A percentile compares a stretch with the other conserved stretches of the same genome.
Evolutionary conservation across 1,140 invertebrate species (phyloP).

Genomic region (Cyphomyrmex costatus): DNA sequence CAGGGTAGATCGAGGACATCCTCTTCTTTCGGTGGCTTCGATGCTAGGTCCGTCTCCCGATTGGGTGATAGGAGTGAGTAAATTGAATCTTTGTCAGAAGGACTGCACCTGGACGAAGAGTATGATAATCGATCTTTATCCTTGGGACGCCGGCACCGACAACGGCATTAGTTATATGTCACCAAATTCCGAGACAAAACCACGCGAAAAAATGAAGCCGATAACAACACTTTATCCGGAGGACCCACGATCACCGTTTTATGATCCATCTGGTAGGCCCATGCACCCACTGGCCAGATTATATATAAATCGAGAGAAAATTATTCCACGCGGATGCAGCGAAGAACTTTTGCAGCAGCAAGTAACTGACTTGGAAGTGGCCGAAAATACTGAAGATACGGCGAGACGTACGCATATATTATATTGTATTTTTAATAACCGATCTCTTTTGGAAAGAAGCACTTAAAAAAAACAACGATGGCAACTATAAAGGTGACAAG

Average conservation of each 20-base stretch:
- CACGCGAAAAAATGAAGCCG: slow-evolving; percentile 94
- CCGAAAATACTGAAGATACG: slow-evolving; percentile 92
- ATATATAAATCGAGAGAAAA: slow-evolving; percentile 91
- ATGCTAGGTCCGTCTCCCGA: slow-evolving; percentile 98
- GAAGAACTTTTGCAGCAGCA: slow-evolving; percentile 89
- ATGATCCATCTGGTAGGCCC: slow-evolving; percentile 90
- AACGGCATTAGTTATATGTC: slow-evolving; percentile 97
- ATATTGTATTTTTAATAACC: not conserved
- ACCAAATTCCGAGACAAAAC: slow-evolving; percentile 94
- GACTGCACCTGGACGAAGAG: slow-evolving; percentile 96
- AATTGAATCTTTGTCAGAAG: slow-evolving; percentile 94
- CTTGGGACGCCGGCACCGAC: slow-evolving; percentile 98
- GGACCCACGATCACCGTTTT: slow-evolving; percentile 96
- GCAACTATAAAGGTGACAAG: too few species aligned
- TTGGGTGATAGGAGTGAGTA: slow-evolving; percentile 97
- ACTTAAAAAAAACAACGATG: not conserved
- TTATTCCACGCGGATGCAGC: slow-evolving; percentile 91
- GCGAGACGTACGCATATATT: slow-evolving; percentile 89
- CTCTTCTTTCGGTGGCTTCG: slow-evolving; percentile 96
- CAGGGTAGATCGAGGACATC: slow-evolving; percentile 94
- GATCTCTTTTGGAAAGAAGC: not conserved
- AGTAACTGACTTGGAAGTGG: slow-evolving; percentile 87
- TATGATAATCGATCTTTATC: slow-evolving; percentile 94
- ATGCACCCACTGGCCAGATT: slow-evolving; percentile 94
- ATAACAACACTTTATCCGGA: slow-evolving; percentile 96